Conservation (phyloP, 2,797 vertebrate species). For the Cryptoprocta ferox region DNA sequence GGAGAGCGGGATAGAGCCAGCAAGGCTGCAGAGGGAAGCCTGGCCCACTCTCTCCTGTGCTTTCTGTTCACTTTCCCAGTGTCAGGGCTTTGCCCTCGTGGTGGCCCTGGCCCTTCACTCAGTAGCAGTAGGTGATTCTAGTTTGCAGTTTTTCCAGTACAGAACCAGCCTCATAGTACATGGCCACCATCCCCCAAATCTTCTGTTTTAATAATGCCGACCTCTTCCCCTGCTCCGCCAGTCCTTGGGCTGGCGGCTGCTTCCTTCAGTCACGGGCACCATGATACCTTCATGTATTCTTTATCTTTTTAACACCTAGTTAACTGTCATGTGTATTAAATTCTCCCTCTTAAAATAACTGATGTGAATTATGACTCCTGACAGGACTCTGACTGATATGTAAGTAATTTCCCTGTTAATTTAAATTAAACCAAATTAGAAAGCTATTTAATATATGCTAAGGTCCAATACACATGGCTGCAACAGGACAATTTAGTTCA, state of each 20-base stretch:
- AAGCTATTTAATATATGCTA: not conserved
- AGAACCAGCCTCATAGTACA: not conserved
- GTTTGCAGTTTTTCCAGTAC: not conserved
- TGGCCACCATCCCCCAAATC: not conserved
- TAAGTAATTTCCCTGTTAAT: slow-evolving; percentile 38
- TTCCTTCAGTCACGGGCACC: not conserved
- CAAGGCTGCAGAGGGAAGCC: not conserved
- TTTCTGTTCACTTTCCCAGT: not conserved
- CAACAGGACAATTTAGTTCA: not conserved
- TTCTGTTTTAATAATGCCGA: not conserved
- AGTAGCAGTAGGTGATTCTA: not conserved
- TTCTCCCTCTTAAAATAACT: slow-evolving; percentile 39
- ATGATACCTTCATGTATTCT: not conserved
- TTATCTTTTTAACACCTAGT: not conserved
- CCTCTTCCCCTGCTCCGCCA: not conserved
- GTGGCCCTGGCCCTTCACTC: not conserved
- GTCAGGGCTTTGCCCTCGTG: not conserved
- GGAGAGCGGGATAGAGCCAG: not conserved
- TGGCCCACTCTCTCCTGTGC: not conserved
- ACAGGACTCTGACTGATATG: not conserved
- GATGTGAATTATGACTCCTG: not conserved
- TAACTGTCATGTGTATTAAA: not conserved
- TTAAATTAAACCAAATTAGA: slow-evolving; percentile 45
- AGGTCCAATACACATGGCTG: not conserved
- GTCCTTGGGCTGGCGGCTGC: not conserved